These are phyloP conservation scores for Pangasius mekongensis DNA, from an alignment of 2,797 vertebrate species.

Conservation along the genomic window DNA sequence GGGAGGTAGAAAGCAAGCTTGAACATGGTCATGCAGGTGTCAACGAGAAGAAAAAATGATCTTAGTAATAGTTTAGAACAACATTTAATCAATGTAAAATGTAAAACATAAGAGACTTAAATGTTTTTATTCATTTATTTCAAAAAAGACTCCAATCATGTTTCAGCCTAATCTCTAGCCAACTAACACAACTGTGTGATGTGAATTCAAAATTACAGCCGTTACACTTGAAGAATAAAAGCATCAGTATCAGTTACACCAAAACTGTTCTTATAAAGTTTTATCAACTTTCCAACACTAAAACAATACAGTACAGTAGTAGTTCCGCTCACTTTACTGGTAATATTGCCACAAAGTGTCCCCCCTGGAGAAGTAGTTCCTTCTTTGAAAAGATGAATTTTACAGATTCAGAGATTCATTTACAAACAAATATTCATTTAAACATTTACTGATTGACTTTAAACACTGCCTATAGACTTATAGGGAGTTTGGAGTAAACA, in stretches of 20 bases:
- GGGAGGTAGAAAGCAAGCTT: background rate
- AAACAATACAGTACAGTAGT: background rate
- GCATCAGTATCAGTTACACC: background rate
- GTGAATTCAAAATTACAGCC: too few relatives aligned
- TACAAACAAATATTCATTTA: background rate
- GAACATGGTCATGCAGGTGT: background rate
- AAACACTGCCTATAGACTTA: background rate
- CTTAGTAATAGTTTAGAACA: background rate
- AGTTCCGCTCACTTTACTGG: background rate
- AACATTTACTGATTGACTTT: background rate
- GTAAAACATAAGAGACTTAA: background rate
- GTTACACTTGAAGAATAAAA: background rate
- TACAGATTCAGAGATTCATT: background rate
- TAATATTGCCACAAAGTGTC: background rate
- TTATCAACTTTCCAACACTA: background rate
- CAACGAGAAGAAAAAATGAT: background rate
- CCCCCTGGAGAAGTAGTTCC: background rate
- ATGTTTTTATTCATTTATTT: background rate
- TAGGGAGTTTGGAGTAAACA: background rate
- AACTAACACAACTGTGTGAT: background rate
- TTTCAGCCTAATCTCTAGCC: background rate
- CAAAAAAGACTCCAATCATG: background rate
- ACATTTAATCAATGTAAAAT: background rate
- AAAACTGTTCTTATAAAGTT: background rate
- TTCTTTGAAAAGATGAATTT: background rate